phyloP scores from a whole-genome alignment of 2,113 vertebrate genomes.

The Dasypus novemcinctus region DNA sequence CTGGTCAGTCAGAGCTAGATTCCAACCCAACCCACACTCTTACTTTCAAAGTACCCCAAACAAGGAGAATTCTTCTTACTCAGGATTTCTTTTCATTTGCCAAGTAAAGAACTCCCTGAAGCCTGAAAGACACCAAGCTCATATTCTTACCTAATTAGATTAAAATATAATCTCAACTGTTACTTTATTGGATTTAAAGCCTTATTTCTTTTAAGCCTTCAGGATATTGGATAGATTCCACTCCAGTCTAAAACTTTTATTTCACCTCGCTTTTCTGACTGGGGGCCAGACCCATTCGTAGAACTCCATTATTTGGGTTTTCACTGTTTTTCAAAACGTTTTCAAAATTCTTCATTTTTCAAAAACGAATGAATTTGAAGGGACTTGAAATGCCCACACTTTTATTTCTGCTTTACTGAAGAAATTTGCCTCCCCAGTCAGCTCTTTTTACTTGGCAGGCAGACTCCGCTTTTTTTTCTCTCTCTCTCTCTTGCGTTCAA shows the following conservation, averaged over 20 bases:
- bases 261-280: neutral
- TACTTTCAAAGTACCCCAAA: neutral
- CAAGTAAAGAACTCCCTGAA: neutral
- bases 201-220: neutral
- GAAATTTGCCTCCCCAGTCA: neutral
- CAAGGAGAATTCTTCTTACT: too few species aligned
- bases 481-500: neutral
- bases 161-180: neutral
- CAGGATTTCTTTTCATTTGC: neutral
- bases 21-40: neutral
- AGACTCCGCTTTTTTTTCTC: neutral
- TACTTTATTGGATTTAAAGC: neutral
- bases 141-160: neutral
- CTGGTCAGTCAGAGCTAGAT: neutral
- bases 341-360: neutral
- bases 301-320: neutral
- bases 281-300: neutral
- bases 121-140: neutral
- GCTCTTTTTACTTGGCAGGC: neutral
- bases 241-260: neutral
- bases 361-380: neutral
- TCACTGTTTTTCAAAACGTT: neutral
- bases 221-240: neutral
- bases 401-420: neutral
- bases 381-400: neutral